Percentiles rank a stretch among this genome's conserved stretches.
Conservation (phyloP, 2,888 invertebrate genomes). For the Mayetiola destructor region DNA sequence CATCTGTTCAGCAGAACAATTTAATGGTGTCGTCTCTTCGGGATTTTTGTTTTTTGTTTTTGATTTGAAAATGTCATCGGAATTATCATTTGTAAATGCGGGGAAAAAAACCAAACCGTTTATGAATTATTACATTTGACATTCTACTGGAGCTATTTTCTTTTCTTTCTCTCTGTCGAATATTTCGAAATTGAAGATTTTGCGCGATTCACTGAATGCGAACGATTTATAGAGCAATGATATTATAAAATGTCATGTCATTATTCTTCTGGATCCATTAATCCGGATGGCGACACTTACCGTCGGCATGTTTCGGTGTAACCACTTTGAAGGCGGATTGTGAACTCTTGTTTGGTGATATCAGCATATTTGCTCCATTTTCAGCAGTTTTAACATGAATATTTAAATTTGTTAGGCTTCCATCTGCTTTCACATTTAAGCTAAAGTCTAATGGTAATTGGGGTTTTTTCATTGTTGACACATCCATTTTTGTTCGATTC, state of each 20-base stretch:
- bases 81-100: not conserved
- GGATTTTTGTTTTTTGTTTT: too few species aligned
- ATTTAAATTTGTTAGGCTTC: not conserved
- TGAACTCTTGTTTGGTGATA: slow-evolving; percentile 12
- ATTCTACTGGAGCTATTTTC: too few species aligned
- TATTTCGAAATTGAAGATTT: too few species aligned
- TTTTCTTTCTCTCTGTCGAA: too few species aligned
- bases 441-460: slow-evolving; percentile 15
- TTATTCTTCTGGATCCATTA: too few species aligned
- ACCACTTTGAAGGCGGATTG: slow-evolving; percentile 32
- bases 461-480: slow-evolving; percentile 8
- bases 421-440: slow-evolving; percentile 14
- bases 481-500: slow-evolving; percentile 5
- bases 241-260: too few species aligned
- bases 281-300: too few species aligned
- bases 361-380: slow-evolving; percentile 1
- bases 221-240: too few species aligned
- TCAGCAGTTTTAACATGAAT: not conserved
- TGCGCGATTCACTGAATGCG: too few species aligned
- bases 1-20: slow-evolving; percentile 10
- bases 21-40: not conserved
- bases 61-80: slow-evolving; percentile 8
- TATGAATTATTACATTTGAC: too few species aligned
- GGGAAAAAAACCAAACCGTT: not conserved
- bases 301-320: slow-evolving; percentile 34